Percentiles rank a stretch among this genome's conserved stretches.
Evolutionary conservation across 2,797 vertebrate species (phyloP).

Genomic region (Natrix natrix): DNA sequence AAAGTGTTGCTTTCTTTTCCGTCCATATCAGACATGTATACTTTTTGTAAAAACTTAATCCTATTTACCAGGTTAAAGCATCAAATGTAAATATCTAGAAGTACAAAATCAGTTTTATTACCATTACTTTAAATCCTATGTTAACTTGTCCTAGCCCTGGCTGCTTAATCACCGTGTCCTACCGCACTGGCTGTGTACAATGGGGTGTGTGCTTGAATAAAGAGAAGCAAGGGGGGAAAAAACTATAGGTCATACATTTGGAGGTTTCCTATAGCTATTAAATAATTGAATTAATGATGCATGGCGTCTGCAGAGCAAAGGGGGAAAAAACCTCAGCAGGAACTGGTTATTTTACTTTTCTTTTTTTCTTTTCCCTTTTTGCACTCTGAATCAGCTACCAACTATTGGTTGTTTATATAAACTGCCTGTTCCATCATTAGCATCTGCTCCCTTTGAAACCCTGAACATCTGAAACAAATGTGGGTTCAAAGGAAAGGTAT

Average conservation of each 20-base stretch:
- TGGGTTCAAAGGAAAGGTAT: neutral
- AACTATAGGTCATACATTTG: neutral
- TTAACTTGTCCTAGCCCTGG: neutral
- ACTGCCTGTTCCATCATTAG: neutral
- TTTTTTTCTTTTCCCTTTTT: neutral
- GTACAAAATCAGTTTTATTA: neutral
- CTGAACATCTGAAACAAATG: constrained; percentile 1
- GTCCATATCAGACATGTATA: neutral
- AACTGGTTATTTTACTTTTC: neutral
- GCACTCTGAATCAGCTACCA: neutral
- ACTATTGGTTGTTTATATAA: neutral
- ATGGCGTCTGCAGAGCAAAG: neutral
- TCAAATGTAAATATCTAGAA: neutral
- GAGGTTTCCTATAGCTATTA: neutral
- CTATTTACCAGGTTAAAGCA: neutral
- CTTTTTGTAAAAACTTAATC: neutral
- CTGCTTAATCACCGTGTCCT: neutral
- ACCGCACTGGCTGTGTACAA: neutral
- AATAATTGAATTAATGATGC: neutral
- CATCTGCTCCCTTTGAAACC: neutral
- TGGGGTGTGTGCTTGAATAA: neutral
- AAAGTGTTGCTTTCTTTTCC: neutral
- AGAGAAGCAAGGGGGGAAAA: rapidly evolving
- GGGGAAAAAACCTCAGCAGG: neutral
- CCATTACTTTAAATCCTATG: neutral